A percentile compares a stretch with the other conserved stretches of the same genome.
Conservation (phyloP, 1,140 invertebrate genomes). For the Oreohelix idahoensis region DNA sequence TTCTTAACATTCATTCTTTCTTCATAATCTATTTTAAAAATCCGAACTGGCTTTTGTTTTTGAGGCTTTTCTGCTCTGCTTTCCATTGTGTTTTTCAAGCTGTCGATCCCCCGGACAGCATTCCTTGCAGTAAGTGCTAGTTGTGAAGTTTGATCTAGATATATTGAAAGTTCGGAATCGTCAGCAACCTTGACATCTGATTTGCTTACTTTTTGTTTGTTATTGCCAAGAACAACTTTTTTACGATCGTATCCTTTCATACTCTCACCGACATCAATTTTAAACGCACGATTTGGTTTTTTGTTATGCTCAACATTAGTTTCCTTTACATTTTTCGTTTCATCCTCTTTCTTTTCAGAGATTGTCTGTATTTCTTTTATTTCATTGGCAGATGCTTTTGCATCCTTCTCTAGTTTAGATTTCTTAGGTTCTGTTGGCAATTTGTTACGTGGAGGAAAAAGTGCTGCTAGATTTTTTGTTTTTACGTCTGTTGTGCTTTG, state of each 20-base stretch:
- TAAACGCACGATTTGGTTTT: not conserved
- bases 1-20: not conserved
- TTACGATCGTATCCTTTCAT: not conserved
- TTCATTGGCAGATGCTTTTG: not conserved
- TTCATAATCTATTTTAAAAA: constrained; percentile 2
- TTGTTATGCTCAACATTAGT: not conserved
- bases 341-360: not conserved
- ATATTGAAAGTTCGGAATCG: not conserved
- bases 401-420: not conserved
- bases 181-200: not conserved
- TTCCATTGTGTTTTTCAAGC: not conserved
- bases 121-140: not conserved
- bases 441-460: not conserved
- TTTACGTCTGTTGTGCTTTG: not conserved
- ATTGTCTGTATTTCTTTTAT: not conserved
- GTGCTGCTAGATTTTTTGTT: not conserved
- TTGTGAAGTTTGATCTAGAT: not conserved
- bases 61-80: not conserved
- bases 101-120: not conserved
- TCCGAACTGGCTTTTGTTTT: not conserved
- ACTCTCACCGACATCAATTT: not conserved
- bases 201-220: not conserved
- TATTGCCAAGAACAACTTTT: not conserved
- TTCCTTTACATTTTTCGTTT: not conserved
- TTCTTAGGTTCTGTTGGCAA: not conserved